Evolutionary conservation across 2,797 vertebrate genomes (phyloP), one percentile per base, ranked within the genome.

Genomic region (Sebastes minor): DNA sequence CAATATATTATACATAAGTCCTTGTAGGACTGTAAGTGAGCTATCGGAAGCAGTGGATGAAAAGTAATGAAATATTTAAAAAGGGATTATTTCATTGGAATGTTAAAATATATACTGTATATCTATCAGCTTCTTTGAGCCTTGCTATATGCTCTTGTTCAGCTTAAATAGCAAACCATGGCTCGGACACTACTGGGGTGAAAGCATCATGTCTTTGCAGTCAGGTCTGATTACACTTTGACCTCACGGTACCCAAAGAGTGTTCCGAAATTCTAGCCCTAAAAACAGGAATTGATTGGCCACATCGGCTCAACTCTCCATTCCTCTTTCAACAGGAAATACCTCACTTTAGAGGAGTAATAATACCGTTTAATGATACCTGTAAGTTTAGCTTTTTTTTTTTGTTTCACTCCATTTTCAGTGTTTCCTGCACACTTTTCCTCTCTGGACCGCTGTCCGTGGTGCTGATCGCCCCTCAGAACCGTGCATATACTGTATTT

Each of bases 381-480:
- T 64, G 14, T 53, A 22, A 12, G 0, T 57, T 13, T 10, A 20
- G 27, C 12, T 2, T 33, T 42, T 20, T 9, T 5, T 46, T 35
- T n/a, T 9, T 42, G 42, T 25, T n/a, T 4, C 13, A 32, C 5
- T 18, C 8, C 1, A 28, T 77, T 71, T 60, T 35, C 4, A 12
- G 14, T 4, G 18, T 74, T 80, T 73, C 18, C 28, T 56, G 11
- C 6, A 22, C 53, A 27, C 14, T 56, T 80, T 20, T n/a, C 18
- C 22, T 28, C 5, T 62, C 27, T 60, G 33, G 35, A 30, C 35
- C 16, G 8, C 85, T 84, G 83, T 88, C 85, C 83, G 22, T 84
- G 87, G 85, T 88, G 71, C 86, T 88, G 86, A 86, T 76, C 11
- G 10, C 14, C 9, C 10, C 27, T 52, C 5, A 75, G 42, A 76